These are phyloP conservation scores for Sebastes nivosus DNA, from an alignment of 2,797 vertebrate species.

Conservation along the genomic window DNA sequence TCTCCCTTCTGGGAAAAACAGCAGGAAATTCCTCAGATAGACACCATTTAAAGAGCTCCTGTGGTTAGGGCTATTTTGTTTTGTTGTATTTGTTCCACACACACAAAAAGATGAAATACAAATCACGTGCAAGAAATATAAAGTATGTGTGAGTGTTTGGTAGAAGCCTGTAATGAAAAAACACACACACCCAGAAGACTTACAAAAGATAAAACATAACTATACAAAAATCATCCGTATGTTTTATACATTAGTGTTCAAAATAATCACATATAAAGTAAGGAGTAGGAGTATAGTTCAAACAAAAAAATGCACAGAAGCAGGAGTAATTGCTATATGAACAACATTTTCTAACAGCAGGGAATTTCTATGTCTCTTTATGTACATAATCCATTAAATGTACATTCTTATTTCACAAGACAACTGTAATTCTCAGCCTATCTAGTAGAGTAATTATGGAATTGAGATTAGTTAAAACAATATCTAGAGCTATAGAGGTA, in stretches of 20 bases:
- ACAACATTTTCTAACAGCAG: too few species aligned
- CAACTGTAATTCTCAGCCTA: too few species aligned
- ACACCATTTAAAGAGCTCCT: conserved; percentile 62
- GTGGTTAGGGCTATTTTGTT: conserved; percentile 2
- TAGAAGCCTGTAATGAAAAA: neutral
- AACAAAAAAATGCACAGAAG: neutral
- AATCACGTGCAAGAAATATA: neutral
- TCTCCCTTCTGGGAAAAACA: conserved; percentile 70
- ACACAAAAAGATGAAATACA: neutral
- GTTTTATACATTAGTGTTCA: neutral
- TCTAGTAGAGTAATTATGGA: neutral
- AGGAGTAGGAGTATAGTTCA: neutral
- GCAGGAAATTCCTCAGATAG: conserved; percentile 67
- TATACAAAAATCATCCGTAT: neutral
- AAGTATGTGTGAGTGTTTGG: neutral
- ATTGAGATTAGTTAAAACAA: neutral
- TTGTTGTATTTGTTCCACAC: neutral
- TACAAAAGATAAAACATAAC: neutral
- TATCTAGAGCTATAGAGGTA: neutral
- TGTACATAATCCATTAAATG: too few species aligned
- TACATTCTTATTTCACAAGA: too few species aligned
- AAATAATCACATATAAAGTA: neutral
- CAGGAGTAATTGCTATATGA: neutral
- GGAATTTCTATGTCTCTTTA: too few species aligned
- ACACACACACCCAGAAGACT: neutral